These are phyloP conservation scores for Drosophila ogumai DNA, from an alignment of 1,140 invertebrate species.

Conservation along the genomic window DNA sequence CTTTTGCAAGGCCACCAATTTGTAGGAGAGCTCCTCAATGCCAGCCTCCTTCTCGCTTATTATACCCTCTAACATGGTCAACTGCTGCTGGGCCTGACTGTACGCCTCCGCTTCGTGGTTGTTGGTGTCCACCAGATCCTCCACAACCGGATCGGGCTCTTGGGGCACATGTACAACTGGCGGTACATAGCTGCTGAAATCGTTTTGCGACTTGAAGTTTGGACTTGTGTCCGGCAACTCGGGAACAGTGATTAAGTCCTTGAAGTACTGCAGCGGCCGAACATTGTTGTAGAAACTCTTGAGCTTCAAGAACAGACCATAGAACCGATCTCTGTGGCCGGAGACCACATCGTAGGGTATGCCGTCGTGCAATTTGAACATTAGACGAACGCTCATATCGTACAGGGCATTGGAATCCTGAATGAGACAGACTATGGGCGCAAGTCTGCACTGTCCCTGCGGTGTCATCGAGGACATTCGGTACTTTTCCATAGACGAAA, in stretches of 20 bases:
- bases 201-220: conserved; percentile 97
- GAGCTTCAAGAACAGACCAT: conserved; percentile 94
- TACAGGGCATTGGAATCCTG: conserved; percentile 98
- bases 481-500: conserved; percentile 96
- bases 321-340: conserved; percentile 96
- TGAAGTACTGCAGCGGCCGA: conserved; percentile 98
- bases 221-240: conserved; percentile 96
- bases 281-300: conserved; percentile 97
- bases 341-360: conserved; percentile 95
- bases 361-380: conserved; percentile 97
- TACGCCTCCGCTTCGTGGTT: conserved; percentile 42
- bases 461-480: conserved; percentile 98
- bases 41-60: conserved; percentile 90
- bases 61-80: conserved; percentile 78
- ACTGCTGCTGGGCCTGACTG: conserved; percentile 49
- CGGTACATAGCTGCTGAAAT: conserved; percentile 96
- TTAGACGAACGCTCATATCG: conserved; percentile 97
- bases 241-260: conserved; percentile 97
- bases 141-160: conserved; percentile 87
- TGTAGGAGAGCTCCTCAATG: conserved; percentile 92
- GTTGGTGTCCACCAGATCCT: conserved; percentile 87
- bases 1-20: conserved; percentile 88
- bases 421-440: conserved; percentile 98
- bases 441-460: conserved; percentile 97
- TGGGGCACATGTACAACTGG: conserved; percentile 95